These are phyloP conservation scores for Odontomachus brunneus DNA, from an alignment of 1,140 invertebrate species.

Conservation along the genomic window DNA sequence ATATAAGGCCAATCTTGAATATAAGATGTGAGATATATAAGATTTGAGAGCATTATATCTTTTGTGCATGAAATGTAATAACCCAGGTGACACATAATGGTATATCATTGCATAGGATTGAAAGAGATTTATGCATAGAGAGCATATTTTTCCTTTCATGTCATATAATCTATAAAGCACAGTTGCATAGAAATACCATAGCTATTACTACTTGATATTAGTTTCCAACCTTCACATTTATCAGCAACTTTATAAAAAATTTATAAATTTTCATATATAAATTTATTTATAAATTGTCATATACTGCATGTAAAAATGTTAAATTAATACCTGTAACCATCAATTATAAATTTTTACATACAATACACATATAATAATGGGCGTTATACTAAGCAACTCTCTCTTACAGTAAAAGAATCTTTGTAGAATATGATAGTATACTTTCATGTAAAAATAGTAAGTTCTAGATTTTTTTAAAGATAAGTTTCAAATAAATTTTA, in stretches of 20 bases:
- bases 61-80: conserved; percentile 79
- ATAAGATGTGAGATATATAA: not conserved
- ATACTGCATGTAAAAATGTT: conserved; percentile 4
- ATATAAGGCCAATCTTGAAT: not conserved
- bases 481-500: not conserved
- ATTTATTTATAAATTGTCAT: not conserved
- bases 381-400: conserved; percentile 13
- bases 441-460: conserved; percentile 46
- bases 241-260: not conserved
- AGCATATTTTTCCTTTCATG: conserved; percentile 60
- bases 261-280: conserved; percentile 10
- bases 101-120: conserved; percentile 74
- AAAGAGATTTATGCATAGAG: conserved; percentile 65
- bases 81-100: conserved; percentile 67
- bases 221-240: conserved; percentile 4
- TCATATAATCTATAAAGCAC: conserved; percentile 35
- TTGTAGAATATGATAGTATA: not conserved
- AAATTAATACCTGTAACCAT: conserved; percentile 37
- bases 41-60: not conserved
- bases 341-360: conserved; percentile 45
- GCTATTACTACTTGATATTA: conserved; percentile 2
- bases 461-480: not conserved
- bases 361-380: conserved; percentile 50
- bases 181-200: conserved; percentile 19
- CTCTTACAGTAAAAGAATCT: conserved; percentile 30